Evolutionary conservation across 2,113 vertebrate genomes (phyloP), one percentile per base, ranked within the genome.

Genomic region (Otus sunia): DNA sequence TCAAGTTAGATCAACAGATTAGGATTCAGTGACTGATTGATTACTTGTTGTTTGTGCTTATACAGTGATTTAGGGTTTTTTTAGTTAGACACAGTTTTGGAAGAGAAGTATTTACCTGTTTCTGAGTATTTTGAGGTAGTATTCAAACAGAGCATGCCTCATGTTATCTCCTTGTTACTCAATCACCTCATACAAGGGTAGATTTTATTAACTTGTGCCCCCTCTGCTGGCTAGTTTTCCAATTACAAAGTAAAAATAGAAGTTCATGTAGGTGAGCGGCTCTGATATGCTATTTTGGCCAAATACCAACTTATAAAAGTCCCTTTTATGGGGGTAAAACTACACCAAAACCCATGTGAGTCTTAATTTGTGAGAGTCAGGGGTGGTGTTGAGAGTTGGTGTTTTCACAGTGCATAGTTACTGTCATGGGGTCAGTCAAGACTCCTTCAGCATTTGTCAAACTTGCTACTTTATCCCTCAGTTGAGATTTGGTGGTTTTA

Each of bases 161-260:
- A 2, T 0, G 6, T 80, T 69, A 5, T 62, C 23, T 58, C 8
- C 17, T 34, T 50, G 27, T 75, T 68, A 13, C 10, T 89, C 20
- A 9, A 3, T 58, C 37, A 23, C 39, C 4, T 41, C 25, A 1
- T 62, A 8, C 5, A 25, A 59, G 19, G 37, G 36, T 37, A 22
- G 45, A 91, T 95, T 92, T 94, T 95, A 73, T 88, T 94, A 94
- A 94, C 89, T 96, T 90, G 41, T 93, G 95, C 98, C 81, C 97
- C 98, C 97, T 98, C 97, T 98, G 76, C 96, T 98, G 97, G 95
- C 63, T 96, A 32, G 16, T 69, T 95, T 79, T 96, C 55, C 85
- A 11, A 36, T 95, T 96, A 83, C 97, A 95, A 75, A 93, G n/a
- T 11, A 36, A 87, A 81, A 64, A 45, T 71, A 13, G 2, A 50